These are phyloP conservation scores for Thunnus albacares DNA, from an alignment of 2,797 vertebrate genomes.

Conservation along the genomic window DNA sequence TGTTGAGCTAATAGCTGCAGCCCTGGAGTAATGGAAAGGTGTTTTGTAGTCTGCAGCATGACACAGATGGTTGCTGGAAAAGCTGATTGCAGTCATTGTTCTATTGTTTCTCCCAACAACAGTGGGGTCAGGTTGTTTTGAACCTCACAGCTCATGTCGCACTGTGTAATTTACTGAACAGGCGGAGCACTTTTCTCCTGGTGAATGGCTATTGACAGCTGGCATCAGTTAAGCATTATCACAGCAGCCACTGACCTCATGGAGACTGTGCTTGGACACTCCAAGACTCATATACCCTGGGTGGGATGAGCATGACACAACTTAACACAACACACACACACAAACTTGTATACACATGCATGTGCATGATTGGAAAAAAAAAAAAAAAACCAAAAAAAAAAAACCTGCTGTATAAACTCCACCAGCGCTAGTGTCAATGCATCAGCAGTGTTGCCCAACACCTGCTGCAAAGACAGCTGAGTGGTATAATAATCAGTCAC, in stretches of 20 bases:
- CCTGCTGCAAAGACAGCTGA: background rate
- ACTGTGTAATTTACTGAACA: conserved; percentile 86
- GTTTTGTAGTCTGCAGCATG: conserved; percentile 79
- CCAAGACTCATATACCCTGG: conserved; percentile 40
- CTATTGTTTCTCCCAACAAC: conserved; percentile 84
- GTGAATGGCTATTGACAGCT: conserved; percentile 85
- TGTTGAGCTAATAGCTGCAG: conserved; percentile 80
- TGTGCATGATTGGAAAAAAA: too few relatives aligned
- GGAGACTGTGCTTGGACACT: conserved; percentile 63
- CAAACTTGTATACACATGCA: conserved; percentile 1
- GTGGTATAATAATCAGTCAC: too few relatives aligned
- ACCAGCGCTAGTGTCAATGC: background rate
- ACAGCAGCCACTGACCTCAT: conserved; percentile 77
- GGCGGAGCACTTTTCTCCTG: conserved; percentile 80
- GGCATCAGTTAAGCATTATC: conserved; percentile 81
- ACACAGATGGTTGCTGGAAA: conserved; percentile 79
- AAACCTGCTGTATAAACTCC: background rate
- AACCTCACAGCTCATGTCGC: conserved; percentile 73
- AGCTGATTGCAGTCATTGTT: conserved; percentile 85
- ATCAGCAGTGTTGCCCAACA: background rate
- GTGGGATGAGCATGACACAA: conserved; percentile 26
- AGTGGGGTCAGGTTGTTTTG: conserved; percentile 80
- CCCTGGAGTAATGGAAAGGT: conserved; percentile 78
- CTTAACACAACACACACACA: conserved; percentile 5
- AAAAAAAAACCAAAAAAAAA: background rate